Evolutionary conservation across 64 coral and sea anemone genomes (phyloP), one percentile per base, ranked within the genome.

Genomic region (Dendronephthya gigantea): DNA sequence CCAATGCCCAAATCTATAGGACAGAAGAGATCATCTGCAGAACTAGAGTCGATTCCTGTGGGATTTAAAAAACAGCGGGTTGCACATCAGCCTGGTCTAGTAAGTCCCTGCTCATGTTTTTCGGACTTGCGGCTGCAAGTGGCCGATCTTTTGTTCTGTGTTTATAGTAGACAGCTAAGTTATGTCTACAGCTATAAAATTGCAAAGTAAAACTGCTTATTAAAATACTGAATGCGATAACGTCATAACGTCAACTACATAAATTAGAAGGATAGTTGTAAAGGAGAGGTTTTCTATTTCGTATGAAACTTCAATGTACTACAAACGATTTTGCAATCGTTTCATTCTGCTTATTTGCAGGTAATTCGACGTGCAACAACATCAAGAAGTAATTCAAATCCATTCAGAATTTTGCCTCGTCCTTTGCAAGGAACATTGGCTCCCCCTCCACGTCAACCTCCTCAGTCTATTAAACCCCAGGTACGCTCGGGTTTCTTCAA

Each of bases 51-150:
- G 5, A 79, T 39, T 39, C 15, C 72, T 37, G 72, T 35, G 22
- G 72, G 32, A 34, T 79, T 79, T 22, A 79, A 79, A 29, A 79
- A 79, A 79, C 72, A 79, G 32, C 72, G 72, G 13, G 72, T 79
- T 33, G 72, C 72, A 36, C 72, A 79, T 79, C 72, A 79, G 17
- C 72, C 72, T 15, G 36, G 32, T 39, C 72, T 36, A 1, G 72
- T 79, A 79, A 79, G 72, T 36, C 7, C 34, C 16, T 36, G 7
- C 15, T 38, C n/a, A n/a, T n/a, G n/a, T n/a, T n/a, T n/a, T n/a
- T n/a, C n/a, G n/a, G n/a, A n/a, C n/a, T n/a, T n/a, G n/a, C n/a
- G 11, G 41, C 11, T 45, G 41, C 4, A 45, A 6, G 41, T 45
- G 11, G 41, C 41, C 11, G 11, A 45, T 6, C 41, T 45, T 45